Evolutionary conservation across 2,888 invertebrate genomes (phyloP).

Genomic region (Ramazzottius varieornatus): DNA sequence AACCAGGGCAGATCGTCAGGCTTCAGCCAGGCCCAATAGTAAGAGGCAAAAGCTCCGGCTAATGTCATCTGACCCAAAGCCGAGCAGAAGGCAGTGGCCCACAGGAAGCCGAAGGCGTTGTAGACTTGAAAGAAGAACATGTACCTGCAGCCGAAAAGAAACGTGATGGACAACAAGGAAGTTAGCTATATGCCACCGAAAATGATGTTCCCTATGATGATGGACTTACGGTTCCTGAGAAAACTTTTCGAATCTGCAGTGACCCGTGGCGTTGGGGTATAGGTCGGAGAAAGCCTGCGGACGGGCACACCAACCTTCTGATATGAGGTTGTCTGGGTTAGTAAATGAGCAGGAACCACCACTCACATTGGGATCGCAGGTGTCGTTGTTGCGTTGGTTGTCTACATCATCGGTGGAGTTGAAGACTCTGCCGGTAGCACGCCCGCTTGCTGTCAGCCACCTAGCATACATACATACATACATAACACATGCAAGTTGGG

Average conservation of each 20-base stretch:
- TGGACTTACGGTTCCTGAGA: conserved; percentile 6
- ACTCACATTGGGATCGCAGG: background rate
- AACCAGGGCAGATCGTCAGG: conserved; percentile 9
- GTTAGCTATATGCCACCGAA: background rate
- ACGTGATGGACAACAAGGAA: background rate
- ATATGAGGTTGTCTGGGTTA: too few relatives aligned
- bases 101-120: conserved; percentile 11
- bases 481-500: background rate
- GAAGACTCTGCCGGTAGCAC: background rate
- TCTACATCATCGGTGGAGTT: background rate
- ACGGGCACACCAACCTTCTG: too few relatives aligned
- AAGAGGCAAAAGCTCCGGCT: conserved; percentile 10
- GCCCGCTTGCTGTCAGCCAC: background rate
- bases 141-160: conserved; percentile 8
- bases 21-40: conserved; percentile 9
- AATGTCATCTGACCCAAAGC: conserved; percentile 10
- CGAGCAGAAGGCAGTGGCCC: conserved; percentile 9
- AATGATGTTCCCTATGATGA: too few relatives aligned
- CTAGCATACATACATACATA: background rate
- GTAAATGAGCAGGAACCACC: too few relatives aligned
- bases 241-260: conserved; percentile 8
- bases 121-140: conserved; percentile 11
- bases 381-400: background rate
- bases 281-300: conserved; percentile 6
- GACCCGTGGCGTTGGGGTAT: conserved; percentile 10